Evolutionary conservation across 2,888 invertebrate species (phyloP).

Genomic region (Erebia palarica): DNA sequence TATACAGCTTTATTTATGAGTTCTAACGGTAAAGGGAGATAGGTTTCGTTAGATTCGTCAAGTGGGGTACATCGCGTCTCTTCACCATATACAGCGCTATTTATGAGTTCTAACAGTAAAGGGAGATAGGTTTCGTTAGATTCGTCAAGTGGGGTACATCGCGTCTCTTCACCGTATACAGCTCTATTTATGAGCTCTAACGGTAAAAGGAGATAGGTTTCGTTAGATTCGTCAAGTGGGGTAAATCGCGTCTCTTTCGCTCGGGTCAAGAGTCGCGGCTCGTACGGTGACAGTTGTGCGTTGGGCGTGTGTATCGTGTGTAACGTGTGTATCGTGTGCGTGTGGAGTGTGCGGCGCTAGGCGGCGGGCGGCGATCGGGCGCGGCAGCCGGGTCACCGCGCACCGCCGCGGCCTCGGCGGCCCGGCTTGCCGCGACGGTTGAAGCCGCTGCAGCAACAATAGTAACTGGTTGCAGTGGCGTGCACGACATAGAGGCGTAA

Average conservation of each 20-base stretch:
- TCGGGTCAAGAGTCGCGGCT: not conserved
- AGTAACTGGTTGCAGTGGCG: no score
- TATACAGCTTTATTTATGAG: not conserved
- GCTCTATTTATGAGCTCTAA: no score
- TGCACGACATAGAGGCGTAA: no score
- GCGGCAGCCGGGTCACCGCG: slow-evolving; percentile 55
- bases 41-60: not conserved
- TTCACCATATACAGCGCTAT: not conserved
- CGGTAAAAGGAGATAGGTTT: not conserved
- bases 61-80: not conserved
- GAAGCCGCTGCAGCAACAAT: slow-evolving; percentile 60
- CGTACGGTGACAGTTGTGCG: slow-evolving; percentile 15
- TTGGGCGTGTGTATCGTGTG: slow-evolving; percentile 7
- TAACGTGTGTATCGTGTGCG: slow-evolving; percentile 30
- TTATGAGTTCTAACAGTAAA: no score
- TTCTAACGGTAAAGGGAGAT: not conserved
- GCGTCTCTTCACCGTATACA: not conserved
- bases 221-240: not conserved
- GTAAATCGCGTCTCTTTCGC: not conserved
- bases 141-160: not conserved
- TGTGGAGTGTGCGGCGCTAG: slow-evolving; percentile 49
- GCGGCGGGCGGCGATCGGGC: slow-evolving; percentile 44
- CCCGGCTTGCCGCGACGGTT: slow-evolving; percentile 75
- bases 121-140: not conserved
- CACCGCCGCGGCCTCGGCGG: slow-evolving; percentile 64